Conservation (phyloP, 2,797 vertebrate genomes). For the Enteromius unitaeniatus region DNA sequence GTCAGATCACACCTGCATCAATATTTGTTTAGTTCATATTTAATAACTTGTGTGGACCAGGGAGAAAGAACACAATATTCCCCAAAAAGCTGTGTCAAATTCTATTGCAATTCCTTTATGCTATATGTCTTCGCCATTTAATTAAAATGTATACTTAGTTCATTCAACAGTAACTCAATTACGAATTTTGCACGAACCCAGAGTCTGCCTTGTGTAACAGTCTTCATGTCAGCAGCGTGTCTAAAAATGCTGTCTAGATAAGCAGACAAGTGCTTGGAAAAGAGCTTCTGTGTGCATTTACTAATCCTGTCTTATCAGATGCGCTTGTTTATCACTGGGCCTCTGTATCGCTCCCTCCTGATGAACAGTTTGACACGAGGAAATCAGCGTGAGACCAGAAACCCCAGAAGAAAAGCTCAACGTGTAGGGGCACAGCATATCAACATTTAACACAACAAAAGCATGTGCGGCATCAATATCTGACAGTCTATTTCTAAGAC, state of each 20-base stretch:
- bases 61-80: not conserved
- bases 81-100: not conserved
- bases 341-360: slow-evolving; percentile 8
- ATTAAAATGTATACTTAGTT: too few species aligned
- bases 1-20: not conserved
- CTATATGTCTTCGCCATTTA: not conserved
- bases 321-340: slow-evolving; percentile 16
- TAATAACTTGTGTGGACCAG: not conserved
- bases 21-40: not conserved
- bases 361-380: slow-evolving; percentile 38
- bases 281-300: slow-evolving; percentile 18
- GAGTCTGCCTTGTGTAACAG: not conserved
- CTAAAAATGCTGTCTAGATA: slow-evolving; percentile 11
- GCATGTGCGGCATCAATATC: slow-evolving; percentile 13
- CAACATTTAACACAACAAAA: slow-evolving; percentile 14
- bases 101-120: not conserved
- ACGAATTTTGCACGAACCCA: not conserved
- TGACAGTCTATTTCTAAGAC: slow-evolving; percentile 1
- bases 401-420: slow-evolving; percentile 1
- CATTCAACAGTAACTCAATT: not conserved
- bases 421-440: not conserved
- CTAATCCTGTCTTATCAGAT: slow-evolving; percentile 50
- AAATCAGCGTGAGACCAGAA: slow-evolving; percentile 5
- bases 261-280: not conserved
- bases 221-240: not conserved